Evolutionary conservation across 1,140 invertebrate genomes (phyloP), one percentile per base, ranked within the genome.

Genomic region (Melitaea cinxia): DNA sequence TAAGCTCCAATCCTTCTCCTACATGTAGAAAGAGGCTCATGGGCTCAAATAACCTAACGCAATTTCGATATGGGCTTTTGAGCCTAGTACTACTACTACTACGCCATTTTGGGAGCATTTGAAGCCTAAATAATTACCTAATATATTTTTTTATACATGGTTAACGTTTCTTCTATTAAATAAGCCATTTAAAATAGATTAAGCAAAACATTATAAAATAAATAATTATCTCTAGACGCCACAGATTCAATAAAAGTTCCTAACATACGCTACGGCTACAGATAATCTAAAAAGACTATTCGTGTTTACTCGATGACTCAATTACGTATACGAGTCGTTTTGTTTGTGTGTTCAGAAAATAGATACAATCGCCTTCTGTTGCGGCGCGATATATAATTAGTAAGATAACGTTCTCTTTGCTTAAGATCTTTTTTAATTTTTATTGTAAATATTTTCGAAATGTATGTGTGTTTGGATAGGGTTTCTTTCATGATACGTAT

Each of bases 351-450:
- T 37, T 23, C 30, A 35, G 45, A 60, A 50, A 12, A 60, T 52
- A 60, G 47, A 60, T 50, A 52, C 49, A 26, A 35, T 52, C 28
- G 17, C 33, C 45, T 30, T 14, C 21, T 35, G 30, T 26, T 37
- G 33, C 28, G 58, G 58, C 58, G 58, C 47, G 47, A 30, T 28
- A 1, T 14, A 35, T 52, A 52, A 60, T 60, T 60, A 60, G 17
- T 17, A 9, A 26, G 58, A 60, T 60, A 60, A 60, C 58, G 52
- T 52, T 47, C 52, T 33, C 49, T 60, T 56, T 19, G 33, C 39
- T 42, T 37, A 24, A 6, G 0, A 2, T 7, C 39, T 19, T 19
- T 19, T 17, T 45, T 45, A 19, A 9, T 19, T 19, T 17, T 45
- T 45, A 19, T 45, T 6, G 39, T 19, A 45, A 45, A 19, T 7